Evolutionary conservation across 2,113 vertebrate genomes (phyloP).

Genomic region (Peromyscus maniculatus): DNA sequence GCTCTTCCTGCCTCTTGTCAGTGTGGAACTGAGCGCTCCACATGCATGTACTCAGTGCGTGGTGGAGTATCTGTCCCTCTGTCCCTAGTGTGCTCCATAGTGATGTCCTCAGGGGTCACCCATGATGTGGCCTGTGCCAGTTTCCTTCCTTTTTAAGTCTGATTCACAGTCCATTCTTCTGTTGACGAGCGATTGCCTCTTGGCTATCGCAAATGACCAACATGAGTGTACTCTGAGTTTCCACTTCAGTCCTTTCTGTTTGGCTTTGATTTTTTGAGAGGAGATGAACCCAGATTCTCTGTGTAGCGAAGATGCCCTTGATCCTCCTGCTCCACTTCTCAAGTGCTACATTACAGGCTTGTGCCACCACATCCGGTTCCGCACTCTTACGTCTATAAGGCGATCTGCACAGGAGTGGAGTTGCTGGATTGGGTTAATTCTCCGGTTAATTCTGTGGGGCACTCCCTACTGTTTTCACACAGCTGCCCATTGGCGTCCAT

Average conservation of each 20-base stretch:
- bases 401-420: neutral
- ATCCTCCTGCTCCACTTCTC: neutral
- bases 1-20: neutral
- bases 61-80: neutral
- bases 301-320: neutral
- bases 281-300: neutral
- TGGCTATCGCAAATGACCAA: neutral
- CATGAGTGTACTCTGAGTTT: neutral
- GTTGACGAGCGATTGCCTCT: neutral
- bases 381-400: neutral
- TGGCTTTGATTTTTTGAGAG: neutral
- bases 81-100: neutral
- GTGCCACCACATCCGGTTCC: neutral
- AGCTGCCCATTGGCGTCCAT: neutral
- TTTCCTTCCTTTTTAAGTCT: neutral
- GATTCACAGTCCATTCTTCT: neutral
- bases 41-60: neutral
- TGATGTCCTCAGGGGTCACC: neutral
- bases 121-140: neutral
- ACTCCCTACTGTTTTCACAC: neutral
- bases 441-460: neutral
- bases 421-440: neutral
- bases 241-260: neutral
- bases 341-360: neutral
- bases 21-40: neutral